A percentile compares a stretch with the other conserved stretches of the same genome.
phyloP scores from a whole-genome alignment of 2,113 vertebrate species.

The Pterophyllum scalare region DNA sequence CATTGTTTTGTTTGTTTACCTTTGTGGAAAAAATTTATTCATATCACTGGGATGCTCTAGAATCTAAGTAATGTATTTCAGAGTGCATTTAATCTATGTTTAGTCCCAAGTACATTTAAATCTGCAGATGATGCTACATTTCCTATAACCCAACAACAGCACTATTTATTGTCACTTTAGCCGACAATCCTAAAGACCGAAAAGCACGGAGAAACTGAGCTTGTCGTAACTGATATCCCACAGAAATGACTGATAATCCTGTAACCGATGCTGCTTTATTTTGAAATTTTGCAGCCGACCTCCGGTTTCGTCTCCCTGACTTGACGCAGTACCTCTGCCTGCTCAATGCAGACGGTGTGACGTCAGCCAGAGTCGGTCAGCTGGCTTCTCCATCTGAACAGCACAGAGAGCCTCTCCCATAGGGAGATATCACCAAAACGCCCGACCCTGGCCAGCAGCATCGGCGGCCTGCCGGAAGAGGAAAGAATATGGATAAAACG shows the following conservation, averaged over 20 bases:
- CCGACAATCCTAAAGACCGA: too few relatives aligned
- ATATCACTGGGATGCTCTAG: not conserved
- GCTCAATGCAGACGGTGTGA: constrained; percentile 75
- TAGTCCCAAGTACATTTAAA: too few relatives aligned
- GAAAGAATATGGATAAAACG: constrained; percentile 35
- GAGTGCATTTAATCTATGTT: too few relatives aligned
- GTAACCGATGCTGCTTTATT: constrained; percentile 24
- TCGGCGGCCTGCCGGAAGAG: constrained; percentile 41
- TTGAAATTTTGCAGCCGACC: not conserved
- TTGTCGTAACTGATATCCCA: not conserved
- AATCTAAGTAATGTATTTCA: not conserved
- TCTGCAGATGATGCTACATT: too few relatives aligned
- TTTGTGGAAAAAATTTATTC: not conserved
- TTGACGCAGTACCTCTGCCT: constrained; percentile 35
- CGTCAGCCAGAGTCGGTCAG: constrained; percentile 78
- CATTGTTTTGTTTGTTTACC: too few relatives aligned
- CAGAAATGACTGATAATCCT: not conserved
- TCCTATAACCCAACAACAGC: too few relatives aligned
- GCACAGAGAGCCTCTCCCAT: constrained; percentile 76
- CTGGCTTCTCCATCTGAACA: constrained; percentile 71
- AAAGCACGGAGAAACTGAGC: not conserved
- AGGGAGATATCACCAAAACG: constrained; percentile 72
- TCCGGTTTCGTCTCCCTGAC: not conserved
- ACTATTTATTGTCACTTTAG: too few relatives aligned
- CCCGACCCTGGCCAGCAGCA: constrained; percentile 53